Evolutionary conservation across 2,113 vertebrate species (phyloP), one percentile per base, ranked within the genome.

Genomic region (Apaloderma vittatum): DNA sequence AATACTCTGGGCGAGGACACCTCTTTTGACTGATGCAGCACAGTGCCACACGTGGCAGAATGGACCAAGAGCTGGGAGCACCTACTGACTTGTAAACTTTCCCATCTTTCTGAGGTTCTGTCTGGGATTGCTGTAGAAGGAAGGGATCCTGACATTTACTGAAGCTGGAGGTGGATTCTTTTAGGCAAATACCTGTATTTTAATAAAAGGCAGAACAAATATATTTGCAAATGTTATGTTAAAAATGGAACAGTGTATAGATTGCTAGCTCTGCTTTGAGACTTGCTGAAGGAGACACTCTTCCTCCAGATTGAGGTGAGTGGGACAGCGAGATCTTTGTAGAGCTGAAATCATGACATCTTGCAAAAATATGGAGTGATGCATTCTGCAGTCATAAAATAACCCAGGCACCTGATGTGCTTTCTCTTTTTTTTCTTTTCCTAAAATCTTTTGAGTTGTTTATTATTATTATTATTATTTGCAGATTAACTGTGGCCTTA

Each of bases 401-500:
- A 93, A 46, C 49, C 16, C 65, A 46, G 37, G 51, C 22, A 43
- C 11, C 22, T 40, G 62, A 68, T 79, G 94, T 93, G 92, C 82
- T 96, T 19, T 80, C 49, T 79, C 29, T 55, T 66, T 43, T 54
- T 51, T 30, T 22, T n/a, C 27, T 36, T 48, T n/a, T 14, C n/a
- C 20, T 23, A 55, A 85, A 81, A 30, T 75, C 40, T 92, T 40
- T 91, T 51, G 51, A 66, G 40, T 66, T 85, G 5, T 54, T 85
- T 70, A 94, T 71, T 71, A 19, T n/a, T 68, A 9, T 26, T 71
- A 20, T 51, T 83, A 67, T 97, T 96, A 36, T 96, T 97, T 97
- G 88, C 82, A 97, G 93, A 90, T 75, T 96, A 97, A 98, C 92
- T 46, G 97, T 98, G 97, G 97, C 98, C 98, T 98, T 98, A 97